These are phyloP conservation scores for Sitobion miscanthi DNA, from an alignment of 1,140 invertebrate species.

Conservation along the genomic window DNA sequence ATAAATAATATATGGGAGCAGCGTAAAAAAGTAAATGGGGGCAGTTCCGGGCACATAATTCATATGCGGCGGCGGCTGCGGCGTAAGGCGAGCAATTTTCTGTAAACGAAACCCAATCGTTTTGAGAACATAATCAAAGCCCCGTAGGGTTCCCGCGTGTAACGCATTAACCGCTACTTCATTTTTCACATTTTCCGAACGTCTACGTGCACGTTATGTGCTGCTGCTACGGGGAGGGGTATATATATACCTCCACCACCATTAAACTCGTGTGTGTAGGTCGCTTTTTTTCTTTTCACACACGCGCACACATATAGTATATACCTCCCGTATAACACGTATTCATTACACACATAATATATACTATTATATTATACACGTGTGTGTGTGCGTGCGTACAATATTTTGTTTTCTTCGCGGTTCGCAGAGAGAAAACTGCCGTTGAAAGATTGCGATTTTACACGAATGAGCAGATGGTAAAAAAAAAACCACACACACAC, in stretches of 20 bases:
- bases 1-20: slow-evolving; percentile 43
- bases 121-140: slow-evolving; percentile 57
- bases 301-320: background rate
- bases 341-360: slow-evolving; percentile 10
- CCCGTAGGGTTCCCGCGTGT: slow-evolving; percentile 54
- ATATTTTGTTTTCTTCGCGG: slow-evolving; percentile 33
- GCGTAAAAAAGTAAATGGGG: slow-evolving; percentile 52
- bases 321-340: background rate
- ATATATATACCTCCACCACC: background rate
- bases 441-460: slow-evolving; percentile 55
- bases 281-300: background rate
- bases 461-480: slow-evolving; percentile 25
- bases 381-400: background rate
- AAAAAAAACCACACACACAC: background rate
- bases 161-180: slow-evolving; percentile 56
- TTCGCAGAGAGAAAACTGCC: slow-evolving; percentile 38
- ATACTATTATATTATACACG: background rate
- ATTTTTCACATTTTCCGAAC: slow-evolving; percentile 56
- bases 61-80: slow-evolving; percentile 17
- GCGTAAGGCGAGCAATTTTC: slow-evolving; percentile 54
- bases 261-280: background rate
- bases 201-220: slow-evolving; percentile 48
- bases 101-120: slow-evolving; percentile 56
- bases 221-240: background rate
- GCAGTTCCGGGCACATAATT: slow-evolving; percentile 55